Base-by-base conservation (phyloP, 1,140 invertebrate species). In the Coenobita brevimanus region DNA sequence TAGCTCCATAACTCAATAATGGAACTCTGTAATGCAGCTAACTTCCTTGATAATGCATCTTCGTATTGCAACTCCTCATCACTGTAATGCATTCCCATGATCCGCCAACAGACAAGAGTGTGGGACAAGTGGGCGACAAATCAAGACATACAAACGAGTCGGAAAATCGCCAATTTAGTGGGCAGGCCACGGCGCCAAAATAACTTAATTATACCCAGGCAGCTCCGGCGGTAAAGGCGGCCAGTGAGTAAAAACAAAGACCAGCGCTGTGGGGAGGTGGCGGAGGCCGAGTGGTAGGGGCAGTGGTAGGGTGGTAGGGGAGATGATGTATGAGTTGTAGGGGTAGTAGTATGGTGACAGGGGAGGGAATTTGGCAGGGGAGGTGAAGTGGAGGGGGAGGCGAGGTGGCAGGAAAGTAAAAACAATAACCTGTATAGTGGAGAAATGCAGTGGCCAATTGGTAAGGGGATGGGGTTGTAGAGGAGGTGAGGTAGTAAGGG, bases 131-230 rank as follows among this genome's bases (percentile, higher is more conserved):
- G 57, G 21, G 27, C 21, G n/a, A 80, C 15, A 62, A 76, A 46
- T 43, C 21, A 43, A 38, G 38, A 36, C 36, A 76, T 41, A 54
- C 27, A 41, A 54, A 50, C 36, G 10, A 71, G 67, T 27, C 27
- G 13, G 57, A 67, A 82, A 71, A 71, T 69, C 24, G n/a, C 27
- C 64, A 30, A 69, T 71, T n/a, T 69, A 54, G 81, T 24, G 41
- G 46, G 38, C 10, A 73, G 38, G 43, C 27, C n/a, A 73, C 62
- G 43, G 36, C 21, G 60, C 64, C 67, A 50, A 71, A 83, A 83
- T 83, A 83, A 83, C 81, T 83, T 83, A 83, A 83, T 83, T 83
- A 83, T 83, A 83, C n/a, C 43, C 64, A 36, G 46, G 21, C 81
- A 24, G 27, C 41, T 57, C 81, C 81, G 54, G 41, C 24, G 46